phyloP scores from a whole-genome alignment of 2,797 vertebrate genomes.

The Rhabdomys pumilio region DNA sequence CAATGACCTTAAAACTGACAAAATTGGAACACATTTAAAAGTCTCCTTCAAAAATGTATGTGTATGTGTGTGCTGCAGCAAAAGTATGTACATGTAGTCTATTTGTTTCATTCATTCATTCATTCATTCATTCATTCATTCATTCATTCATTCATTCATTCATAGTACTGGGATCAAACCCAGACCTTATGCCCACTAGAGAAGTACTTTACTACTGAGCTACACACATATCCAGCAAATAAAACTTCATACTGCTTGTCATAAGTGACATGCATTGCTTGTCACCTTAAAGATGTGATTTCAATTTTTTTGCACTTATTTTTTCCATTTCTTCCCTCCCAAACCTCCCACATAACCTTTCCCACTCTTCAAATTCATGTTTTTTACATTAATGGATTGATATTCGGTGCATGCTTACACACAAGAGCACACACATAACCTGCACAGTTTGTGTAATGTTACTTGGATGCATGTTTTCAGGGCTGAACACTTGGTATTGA shows the following conservation, averaged over 20 bases:
- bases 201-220: neutral
- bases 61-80: neutral
- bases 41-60: neutral
- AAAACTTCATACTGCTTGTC: conserved; percentile 28
- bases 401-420: neutral
- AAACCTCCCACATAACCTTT: neutral
- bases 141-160: neutral
- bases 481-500: neutral
- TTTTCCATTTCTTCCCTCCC: neutral
- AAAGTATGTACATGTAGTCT: neutral
- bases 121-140: neutral
- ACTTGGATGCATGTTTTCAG: neutral
- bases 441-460: neutral
- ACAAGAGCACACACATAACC: neutral
- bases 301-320: neutral
- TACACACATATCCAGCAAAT: neutral
- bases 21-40: conserved; percentile 58
- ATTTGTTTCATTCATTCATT: neutral
- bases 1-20: neutral
- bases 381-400: neutral
- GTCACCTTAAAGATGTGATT: conserved; percentile 57
- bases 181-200: neutral
- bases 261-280: neutral
- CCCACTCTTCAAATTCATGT: neutral
- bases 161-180: neutral